A percentile compares a stretch with the other conserved stretches of the same genome.
phyloP scores from a whole-genome alignment of 2,888 invertebrate genomes.

The Drosophila melanosoma region DNA sequence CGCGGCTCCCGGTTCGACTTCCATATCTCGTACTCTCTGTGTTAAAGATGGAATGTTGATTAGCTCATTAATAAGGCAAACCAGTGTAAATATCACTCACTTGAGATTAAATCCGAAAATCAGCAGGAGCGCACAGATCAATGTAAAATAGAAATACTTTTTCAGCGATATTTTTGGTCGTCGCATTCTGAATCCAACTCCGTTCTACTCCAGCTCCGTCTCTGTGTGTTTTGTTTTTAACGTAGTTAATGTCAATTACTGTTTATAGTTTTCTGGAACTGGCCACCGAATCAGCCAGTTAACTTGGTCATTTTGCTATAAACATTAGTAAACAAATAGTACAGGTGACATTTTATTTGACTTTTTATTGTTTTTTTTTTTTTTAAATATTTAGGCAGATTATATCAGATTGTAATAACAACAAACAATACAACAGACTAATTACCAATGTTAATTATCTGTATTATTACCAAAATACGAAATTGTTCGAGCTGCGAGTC shows the following conservation, averaged over 20 bases:
- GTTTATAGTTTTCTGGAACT: not conserved
- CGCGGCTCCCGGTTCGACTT: slow-evolving; percentile 76
- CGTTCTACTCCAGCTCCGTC: slow-evolving; percentile 6
- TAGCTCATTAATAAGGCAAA: not conserved
- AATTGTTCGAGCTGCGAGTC: not conserved
- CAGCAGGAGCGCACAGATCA: slow-evolving; percentile 86
- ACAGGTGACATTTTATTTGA: not conserved
- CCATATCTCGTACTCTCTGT: slow-evolving; percentile 84
- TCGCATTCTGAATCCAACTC: slow-evolving; percentile 84
- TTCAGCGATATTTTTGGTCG: slow-evolving; percentile 87
- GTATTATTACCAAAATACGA: slow-evolving; percentile 4
- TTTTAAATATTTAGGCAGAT: not conserved
- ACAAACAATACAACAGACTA: slow-evolving; percentile 22
- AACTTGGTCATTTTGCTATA: slow-evolving; percentile 54
- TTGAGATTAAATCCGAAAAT: slow-evolving; percentile 86
- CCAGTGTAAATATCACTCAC: slow-evolving; percentile 69
- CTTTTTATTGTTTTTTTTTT: not conserved
- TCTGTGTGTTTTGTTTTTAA: slow-evolving; percentile 3
- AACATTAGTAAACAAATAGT: not conserved
- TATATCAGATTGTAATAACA: slow-evolving; percentile 7
- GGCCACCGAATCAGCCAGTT: slow-evolving; percentile 44
- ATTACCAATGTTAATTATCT: slow-evolving; percentile 57
- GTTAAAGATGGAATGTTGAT: not conserved
- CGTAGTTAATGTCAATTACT: slow-evolving; percentile 8
- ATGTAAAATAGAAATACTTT: slow-evolving; percentile 87